A percentile compares a stretch with the other conserved stretches of the same genome.
Evolutionary conservation across 2,888 invertebrate species (phyloP).

Genomic region (Pyrochroa serraticornis): DNA sequence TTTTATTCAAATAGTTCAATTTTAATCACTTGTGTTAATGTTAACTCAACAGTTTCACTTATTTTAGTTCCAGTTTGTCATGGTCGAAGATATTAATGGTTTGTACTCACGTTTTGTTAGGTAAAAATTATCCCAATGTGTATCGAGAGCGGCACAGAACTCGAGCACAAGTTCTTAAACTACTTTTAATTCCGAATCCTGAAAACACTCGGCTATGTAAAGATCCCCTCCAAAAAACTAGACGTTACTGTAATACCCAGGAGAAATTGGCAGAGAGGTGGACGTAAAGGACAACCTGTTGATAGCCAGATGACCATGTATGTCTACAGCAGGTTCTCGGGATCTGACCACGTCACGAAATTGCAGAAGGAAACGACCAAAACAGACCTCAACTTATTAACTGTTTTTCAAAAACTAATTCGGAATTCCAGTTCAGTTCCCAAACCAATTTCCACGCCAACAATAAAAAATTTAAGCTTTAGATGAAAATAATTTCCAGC

Average conservation of each 20-base stretch:
- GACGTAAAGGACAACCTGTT: constrained; percentile 23
- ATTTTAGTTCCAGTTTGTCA: too few species aligned
- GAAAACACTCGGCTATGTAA: constrained; percentile 19
- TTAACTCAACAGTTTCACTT: too few species aligned
- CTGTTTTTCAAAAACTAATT: neutral
- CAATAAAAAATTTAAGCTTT: too few species aligned
- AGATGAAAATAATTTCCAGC: neutral
- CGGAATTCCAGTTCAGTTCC: neutral
- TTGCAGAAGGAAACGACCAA: neutral
- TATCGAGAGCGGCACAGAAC: constrained; percentile 11
- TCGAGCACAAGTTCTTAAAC: constrained; percentile 8
- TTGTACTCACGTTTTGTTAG: neutral
- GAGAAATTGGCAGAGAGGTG: constrained; percentile 21
- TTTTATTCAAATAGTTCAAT: too few species aligned
- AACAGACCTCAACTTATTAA: too few species aligned
- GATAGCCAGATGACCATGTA: constrained; percentile 23
- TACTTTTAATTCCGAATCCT: constrained; percentile 15
- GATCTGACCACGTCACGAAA: constrained; percentile 19
- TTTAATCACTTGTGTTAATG: too few species aligned
- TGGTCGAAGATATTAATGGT: too few species aligned
- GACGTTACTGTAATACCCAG: constrained; percentile 4
- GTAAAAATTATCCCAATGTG: constrained; percentile 11
- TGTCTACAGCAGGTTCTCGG: constrained; percentile 17
- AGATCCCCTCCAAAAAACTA: constrained; percentile 16
- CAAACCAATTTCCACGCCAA: too few species aligned